Evolutionary conservation across 2,113 vertebrate genomes (phyloP), one percentile per base, ranked within the genome.

Genomic region (Oceanites oceanicus): DNA sequence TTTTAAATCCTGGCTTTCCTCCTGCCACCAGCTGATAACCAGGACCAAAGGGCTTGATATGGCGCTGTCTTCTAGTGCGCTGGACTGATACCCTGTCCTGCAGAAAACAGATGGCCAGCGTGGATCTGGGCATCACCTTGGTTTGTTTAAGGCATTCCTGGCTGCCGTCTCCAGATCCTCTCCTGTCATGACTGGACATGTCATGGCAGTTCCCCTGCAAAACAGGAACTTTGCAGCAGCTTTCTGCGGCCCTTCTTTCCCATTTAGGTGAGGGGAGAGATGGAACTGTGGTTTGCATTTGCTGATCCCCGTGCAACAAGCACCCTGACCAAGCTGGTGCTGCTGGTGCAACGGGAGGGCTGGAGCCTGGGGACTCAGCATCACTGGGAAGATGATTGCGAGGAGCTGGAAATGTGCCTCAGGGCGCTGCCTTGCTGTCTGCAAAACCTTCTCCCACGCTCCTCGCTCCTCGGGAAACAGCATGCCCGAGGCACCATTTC

Each of bases 221-320:
- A 38, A 44, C 72, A 53, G n/a, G 5, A 67, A 42, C 38, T 71
- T 68, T 26, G 30, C 68, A 67, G 66, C 44, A 47, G 56, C 9
- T 65, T 49, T 34, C 7, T 34, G 6, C 0, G 1, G 20, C 9
- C 21, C 23, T 8, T 59, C 22, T 73, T 38, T 15, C n/a, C 29
- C 2, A 0, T 22, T 36, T 10, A 15, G 77, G 23, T 1, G 2
- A 84, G 29, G n/a, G 6, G 3, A 58, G 47, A 11, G 5, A 13
- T 2, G 21, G 59, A 68, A 81, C 38, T 2, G 52, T 1, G 5
- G 14, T 7, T 68, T 15, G 19, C 22, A 2, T 36, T 38, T 78
- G 45, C 61, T 25, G 63, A 11, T 3, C 1, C 44, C 6, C 0
- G 0, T 10, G 32, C 52, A 34, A 9, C 4, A 6, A 23, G 40